Conservation (phyloP, 2,113 vertebrate species). For the Elachura formosa region DNA sequence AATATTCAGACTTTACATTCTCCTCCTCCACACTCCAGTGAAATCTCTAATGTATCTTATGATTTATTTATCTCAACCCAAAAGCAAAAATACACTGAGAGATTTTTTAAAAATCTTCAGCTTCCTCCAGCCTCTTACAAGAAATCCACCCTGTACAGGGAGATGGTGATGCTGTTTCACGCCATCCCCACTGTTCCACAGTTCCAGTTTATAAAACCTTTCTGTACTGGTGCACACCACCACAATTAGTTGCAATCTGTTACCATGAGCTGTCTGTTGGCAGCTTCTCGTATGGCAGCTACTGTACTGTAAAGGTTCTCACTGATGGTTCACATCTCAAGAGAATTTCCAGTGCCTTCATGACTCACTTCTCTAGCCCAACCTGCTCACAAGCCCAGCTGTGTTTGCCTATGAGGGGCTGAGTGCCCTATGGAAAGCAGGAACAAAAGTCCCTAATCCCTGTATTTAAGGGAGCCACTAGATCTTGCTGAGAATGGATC, state of each 20-base stretch:
- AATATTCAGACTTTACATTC: constrained; percentile 46
- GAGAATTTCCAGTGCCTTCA: not conserved
- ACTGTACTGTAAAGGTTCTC: not conserved
- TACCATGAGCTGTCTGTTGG: not conserved
- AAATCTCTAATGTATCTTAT: not conserved
- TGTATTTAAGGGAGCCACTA: not conserved
- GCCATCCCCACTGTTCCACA: not conserved
- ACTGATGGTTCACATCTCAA: not conserved
- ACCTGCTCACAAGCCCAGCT: not conserved
- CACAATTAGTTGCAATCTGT: not conserved
- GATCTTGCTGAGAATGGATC: not conserved
- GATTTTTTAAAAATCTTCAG: not conserved
- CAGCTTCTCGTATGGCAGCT: not conserved
- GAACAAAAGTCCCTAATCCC: not conserved
- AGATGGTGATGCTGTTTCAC: not conserved
- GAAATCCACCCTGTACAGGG: not conserved
- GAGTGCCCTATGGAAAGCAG: not conserved
- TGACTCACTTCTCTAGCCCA: too few species aligned
- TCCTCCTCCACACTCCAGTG: constrained; percentile 18
- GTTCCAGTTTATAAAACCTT: not conserved
- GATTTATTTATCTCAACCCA: constrained; percentile 12
- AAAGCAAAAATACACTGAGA: not conserved
- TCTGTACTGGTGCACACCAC: not conserved
- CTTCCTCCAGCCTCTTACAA: not conserved
- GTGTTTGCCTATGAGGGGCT: not conserved